Evolutionary conservation across 2,888 invertebrate species (phyloP), one percentile per base, ranked within the genome.

Genomic region (Ichneumoninae sp.): DNA sequence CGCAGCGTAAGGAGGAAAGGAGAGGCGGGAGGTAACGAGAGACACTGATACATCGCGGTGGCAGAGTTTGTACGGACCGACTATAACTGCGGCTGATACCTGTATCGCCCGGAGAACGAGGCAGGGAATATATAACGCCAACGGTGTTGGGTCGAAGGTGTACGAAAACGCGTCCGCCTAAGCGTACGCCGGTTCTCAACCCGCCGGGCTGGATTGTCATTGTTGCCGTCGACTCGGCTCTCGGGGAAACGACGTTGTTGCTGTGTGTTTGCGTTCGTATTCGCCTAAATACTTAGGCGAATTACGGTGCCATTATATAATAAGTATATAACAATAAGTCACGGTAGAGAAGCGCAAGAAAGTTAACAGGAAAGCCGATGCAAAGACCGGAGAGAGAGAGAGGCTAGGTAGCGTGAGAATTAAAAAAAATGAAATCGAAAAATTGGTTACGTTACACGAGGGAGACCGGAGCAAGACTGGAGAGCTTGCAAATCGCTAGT

Each of bases 211-310:
- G 74, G 75, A 80, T 74, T 80, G 62, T 85, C 83, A 83, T 82
- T 82, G 85, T 83, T 69, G 69, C 33, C 54, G 60, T 69, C 68
- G 68, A 62, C 76, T 50, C 33, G 72, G 33, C 60, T 78, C 57
- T 26, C 26, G 26, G 8, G 26, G 26, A 57, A 26, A 57, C 10
- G 47, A 13, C 68, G 40, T 44, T 69, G 50, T 69, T 6, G 13
- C 26, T 7, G 47, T 52, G 16, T 57, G 50, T 44, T 71, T 47
- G 71, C 70, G 66, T 57, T 44, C 54, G 71, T 86, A 87, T 84
- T 88, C 85, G 83, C 82, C 84, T 85, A 89, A 87, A 87, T 87
- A 88, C 87, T 86, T 86, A 87, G 89, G 86, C 82, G 85, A 83
- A 86, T 89, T 86, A 86, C 76, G 84, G 78, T 85, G 88, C 87